phyloP scores from a whole-genome alignment of 1,140 invertebrate genomes.

The Cyclina sinensis region DNA sequence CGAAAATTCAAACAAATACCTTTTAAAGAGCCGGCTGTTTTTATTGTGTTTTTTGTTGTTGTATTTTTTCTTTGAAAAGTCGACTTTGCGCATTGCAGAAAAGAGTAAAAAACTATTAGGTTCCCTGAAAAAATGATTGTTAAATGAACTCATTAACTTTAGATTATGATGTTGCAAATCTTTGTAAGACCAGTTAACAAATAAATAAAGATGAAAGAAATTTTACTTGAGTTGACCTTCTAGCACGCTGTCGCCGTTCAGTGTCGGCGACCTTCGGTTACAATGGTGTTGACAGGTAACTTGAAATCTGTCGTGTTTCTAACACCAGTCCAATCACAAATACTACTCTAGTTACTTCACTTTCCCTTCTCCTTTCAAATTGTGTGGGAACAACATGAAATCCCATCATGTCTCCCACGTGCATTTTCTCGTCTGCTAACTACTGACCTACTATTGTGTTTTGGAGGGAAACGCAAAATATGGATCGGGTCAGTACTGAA shows the following conservation, averaged over 20 bases:
- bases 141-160: too few relatives aligned
- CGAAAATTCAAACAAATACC: too few relatives aligned
- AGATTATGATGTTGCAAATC: too few relatives aligned
- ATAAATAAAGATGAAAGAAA: not conserved
- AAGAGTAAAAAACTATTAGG: too few relatives aligned
- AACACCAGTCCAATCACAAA: not conserved
- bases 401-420: not conserved
- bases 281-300: not conserved
- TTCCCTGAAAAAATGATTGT: too few relatives aligned
- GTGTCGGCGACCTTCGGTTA: slow-evolving; percentile 11
- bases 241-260: not conserved
- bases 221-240: not conserved
- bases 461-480: not conserved
- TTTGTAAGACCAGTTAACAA: too few relatives aligned
- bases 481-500: not conserved
- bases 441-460: not conserved
- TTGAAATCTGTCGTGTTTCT: slow-evolving; percentile 29
- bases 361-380: not conserved
- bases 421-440: not conserved
- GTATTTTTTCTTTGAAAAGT: too few relatives aligned
- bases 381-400: slow-evolving; percentile 34
- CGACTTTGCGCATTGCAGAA: too few relatives aligned
- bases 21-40: too few relatives aligned
- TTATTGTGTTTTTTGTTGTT: too few relatives aligned
- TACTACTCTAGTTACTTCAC: not conserved